phyloP scores from a whole-genome alignment of 1,140 invertebrate species.

The Hylaeus volcanicus region DNA sequence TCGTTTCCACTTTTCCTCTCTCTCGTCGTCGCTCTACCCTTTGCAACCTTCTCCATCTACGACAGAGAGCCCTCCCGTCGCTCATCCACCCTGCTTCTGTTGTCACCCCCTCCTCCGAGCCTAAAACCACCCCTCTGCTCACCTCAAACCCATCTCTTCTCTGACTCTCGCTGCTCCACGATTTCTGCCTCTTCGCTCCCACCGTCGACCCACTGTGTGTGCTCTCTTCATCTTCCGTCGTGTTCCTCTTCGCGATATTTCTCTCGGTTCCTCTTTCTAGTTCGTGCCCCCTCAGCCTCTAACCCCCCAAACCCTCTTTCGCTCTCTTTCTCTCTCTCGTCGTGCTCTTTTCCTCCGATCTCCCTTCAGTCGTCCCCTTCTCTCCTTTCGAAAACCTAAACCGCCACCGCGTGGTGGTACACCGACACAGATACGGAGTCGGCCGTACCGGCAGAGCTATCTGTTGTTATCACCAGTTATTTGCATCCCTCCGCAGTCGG shows the following conservation, averaged over 20 bases:
- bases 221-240: constrained; percentile 34
- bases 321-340: constrained; percentile 18
- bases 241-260: not conserved
- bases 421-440: constrained; percentile 57
- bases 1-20: constrained; percentile 9
- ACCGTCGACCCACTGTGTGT: constrained; percentile 9
- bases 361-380: constrained; percentile 28
- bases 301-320: constrained; percentile 13
- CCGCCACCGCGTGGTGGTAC: constrained; percentile 53
- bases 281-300: not conserved
- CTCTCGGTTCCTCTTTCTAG: constrained; percentile 9
- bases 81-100: constrained; percentile 64
- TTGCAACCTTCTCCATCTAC: constrained; percentile 29
- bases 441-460: constrained; percentile 70
- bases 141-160: constrained; percentile 50
- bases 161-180: constrained; percentile 56
- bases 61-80: constrained; percentile 39
- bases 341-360: constrained; percentile 36
- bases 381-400: constrained; percentile 55
- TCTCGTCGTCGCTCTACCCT: constrained; percentile 3
- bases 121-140: constrained; percentile 14
- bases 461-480: constrained; percentile 80
- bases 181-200: constrained; percentile 51
- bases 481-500: constrained; percentile 76
- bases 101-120: constrained; percentile 64